phyloP scores from a whole-genome alignment of 1,140 invertebrate genomes.

The Melanaphis sacchari region DNA sequence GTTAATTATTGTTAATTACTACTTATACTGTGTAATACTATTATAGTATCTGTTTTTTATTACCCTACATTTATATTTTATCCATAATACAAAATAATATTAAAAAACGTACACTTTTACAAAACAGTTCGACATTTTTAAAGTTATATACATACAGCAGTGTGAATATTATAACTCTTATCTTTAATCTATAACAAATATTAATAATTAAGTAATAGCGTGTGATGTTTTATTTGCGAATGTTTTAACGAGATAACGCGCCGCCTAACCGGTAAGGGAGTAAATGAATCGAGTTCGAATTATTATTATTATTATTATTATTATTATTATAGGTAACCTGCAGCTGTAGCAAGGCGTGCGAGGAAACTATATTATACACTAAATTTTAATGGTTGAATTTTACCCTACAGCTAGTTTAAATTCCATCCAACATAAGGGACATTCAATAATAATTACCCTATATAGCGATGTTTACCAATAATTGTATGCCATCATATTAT shows the following conservation, averaged over 20 bases:
- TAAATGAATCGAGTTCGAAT: conserved; percentile 12
- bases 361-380: not conserved
- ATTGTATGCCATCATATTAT: not conserved
- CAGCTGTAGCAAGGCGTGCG: not conserved
- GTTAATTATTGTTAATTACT: too few species aligned
- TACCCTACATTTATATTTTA: not conserved
- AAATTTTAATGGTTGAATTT: not conserved
- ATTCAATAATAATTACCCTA: not conserved
- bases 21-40: too few species aligned
- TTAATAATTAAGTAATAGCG: conserved; percentile 5
- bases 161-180: not conserved
- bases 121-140: not conserved
- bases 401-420: not conserved
- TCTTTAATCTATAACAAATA: not conserved
- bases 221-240: conserved; percentile 14
- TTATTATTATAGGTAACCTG: not conserved
- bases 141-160: not conserved
- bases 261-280: not conserved
- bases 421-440: not conserved
- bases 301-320: conserved; percentile 23
- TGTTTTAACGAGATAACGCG: not conserved
- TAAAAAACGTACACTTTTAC: not conserved
- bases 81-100: not conserved
- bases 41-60: too few species aligned
- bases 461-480: not conserved